Evolutionary conservation across 2,113 vertebrate genomes (phyloP).

Genomic region (Nothocercus julius): DNA sequence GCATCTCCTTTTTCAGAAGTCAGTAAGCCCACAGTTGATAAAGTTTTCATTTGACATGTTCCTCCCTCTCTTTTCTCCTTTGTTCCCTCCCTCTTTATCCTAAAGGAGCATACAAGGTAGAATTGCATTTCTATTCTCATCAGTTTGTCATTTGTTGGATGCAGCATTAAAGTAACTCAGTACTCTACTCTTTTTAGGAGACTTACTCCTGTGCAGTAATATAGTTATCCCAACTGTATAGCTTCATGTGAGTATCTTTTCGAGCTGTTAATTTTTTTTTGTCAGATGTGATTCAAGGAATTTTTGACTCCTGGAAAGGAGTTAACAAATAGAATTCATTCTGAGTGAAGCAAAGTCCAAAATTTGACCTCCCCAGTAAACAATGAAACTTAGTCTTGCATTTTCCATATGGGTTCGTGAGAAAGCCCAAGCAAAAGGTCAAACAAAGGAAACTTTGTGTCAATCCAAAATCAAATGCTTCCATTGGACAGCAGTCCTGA

Average conservation of each 20-base stretch:
- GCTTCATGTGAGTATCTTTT: neutral
- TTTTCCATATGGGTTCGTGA: neutral
- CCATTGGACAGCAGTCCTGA: slow-evolving; percentile 32
- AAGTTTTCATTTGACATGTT: neutral
- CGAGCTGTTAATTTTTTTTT: neutral
- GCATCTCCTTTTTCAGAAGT: neutral
- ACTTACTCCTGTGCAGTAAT: neutral
- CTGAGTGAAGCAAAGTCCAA: neutral
- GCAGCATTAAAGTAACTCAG: neutral
- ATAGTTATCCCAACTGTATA: neutral
- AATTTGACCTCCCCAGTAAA: neutral
- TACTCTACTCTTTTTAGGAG: neutral
- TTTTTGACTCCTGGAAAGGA: neutral
- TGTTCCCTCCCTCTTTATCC: neutral
- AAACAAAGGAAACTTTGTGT: slow-evolving; percentile 2
- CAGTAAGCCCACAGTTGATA: neutral
- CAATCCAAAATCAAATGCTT: slow-evolving; percentile 56
- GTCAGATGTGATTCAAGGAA: neutral
- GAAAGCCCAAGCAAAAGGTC: neutral
- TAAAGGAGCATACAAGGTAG: neutral
- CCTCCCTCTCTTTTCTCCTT: neutral
- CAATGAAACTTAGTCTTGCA: neutral
- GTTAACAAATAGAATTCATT: neutral
- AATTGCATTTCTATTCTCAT: neutral
- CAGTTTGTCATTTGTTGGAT: neutral